Evolutionary conservation across 2,888 invertebrate species (phyloP).

Genomic region (Eilema griseolum): DNA sequence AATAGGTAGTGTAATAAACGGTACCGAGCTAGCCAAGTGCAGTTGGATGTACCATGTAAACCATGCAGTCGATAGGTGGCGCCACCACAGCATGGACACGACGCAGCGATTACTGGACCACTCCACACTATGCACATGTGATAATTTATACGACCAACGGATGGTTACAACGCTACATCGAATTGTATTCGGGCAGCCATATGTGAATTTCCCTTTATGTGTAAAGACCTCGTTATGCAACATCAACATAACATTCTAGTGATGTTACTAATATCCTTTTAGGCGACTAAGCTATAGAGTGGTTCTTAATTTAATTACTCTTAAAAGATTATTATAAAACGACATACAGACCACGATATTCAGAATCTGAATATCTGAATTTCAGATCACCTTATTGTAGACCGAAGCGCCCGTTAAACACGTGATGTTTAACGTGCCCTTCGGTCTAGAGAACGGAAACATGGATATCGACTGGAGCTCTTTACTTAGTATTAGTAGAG

Average conservation of each 20-base stretch:
- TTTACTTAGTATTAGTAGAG: neutral
- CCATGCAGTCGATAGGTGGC: slow-evolving; percentile 61
- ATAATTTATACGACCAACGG: slow-evolving; percentile 78
- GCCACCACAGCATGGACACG: slow-evolving; percentile 68
- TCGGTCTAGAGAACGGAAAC: too few species aligned
- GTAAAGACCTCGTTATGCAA: slow-evolving; percentile 28
- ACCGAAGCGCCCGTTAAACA: too few species aligned
- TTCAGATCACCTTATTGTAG: too few species aligned
- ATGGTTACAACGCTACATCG: slow-evolving; percentile 55
- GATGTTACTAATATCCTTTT: too few species aligned
- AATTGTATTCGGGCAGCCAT: slow-evolving; percentile 73
- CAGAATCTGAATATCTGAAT: too few species aligned
- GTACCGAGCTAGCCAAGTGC: slow-evolving; percentile 42
- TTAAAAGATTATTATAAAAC: too few species aligned
- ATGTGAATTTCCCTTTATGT: slow-evolving; percentile 69
- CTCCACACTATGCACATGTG: slow-evolving; percentile 61
- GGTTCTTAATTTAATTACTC: too few species aligned
- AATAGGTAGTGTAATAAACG: slow-evolving; percentile 8
- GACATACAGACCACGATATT: too few species aligned
- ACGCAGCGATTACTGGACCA: slow-evolving; percentile 61
- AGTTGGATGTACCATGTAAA: slow-evolving; percentile 53
- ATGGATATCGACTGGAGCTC: neutral
- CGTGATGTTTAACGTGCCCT: too few species aligned
- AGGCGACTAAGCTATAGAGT: too few species aligned
- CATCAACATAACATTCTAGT: neutral